A percentile compares a stretch with the other conserved stretches of the same genome.
Evolutionary conservation across 30 jellyfish, hydroid and myxozoan species (phyloP).

Genomic region (Nemopilema nomurai): DNA sequence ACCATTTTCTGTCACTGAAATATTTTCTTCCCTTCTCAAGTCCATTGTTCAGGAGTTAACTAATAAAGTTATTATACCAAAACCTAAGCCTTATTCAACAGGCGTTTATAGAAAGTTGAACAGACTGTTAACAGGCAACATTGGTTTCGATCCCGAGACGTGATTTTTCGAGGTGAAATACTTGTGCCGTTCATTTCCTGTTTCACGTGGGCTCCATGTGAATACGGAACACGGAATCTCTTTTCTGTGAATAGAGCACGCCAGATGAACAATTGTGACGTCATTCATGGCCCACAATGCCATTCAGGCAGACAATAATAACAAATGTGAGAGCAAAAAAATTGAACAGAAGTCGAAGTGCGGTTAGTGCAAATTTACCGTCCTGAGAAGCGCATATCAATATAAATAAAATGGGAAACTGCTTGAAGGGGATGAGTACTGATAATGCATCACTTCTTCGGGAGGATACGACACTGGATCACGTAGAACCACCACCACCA

Average conservation of each 20-base stretch:
- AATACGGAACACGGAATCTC: slow-evolving; percentile 36
- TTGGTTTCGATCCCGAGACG: too few species aligned
- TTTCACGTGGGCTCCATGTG: slow-evolving; percentile 37
- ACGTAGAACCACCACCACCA: slow-evolving; percentile 89
- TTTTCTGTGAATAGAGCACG: too few species aligned
- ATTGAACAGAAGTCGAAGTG: background rate
- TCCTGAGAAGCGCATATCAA: background rate
- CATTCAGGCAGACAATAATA: slow-evolving; percentile 7
- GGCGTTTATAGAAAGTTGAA: too few species aligned
- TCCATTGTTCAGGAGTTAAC: too few species aligned
- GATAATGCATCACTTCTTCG: slow-evolving; percentile 70
- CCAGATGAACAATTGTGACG: slow-evolving; percentile 34
- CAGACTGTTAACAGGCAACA: too few species aligned
- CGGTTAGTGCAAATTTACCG: background rate
- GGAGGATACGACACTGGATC: slow-evolving; percentile 75
- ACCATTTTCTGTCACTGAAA: too few species aligned
- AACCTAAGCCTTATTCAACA: too few species aligned
- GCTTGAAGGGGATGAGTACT: slow-evolving; percentile 62
- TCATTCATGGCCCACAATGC: slow-evolving; percentile 25
- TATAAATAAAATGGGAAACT: slow-evolving; percentile 58
- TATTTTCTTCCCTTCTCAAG: too few species aligned
- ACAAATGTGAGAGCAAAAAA: background rate
- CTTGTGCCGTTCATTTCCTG: background rate
- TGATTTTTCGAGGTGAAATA: too few species aligned
- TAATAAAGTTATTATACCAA: too few species aligned